A percentile compares a stretch with the other conserved stretches of the same genome.
Conservation (phyloP, 2,888 invertebrate genomes). For the Plebejus argus region DNA sequence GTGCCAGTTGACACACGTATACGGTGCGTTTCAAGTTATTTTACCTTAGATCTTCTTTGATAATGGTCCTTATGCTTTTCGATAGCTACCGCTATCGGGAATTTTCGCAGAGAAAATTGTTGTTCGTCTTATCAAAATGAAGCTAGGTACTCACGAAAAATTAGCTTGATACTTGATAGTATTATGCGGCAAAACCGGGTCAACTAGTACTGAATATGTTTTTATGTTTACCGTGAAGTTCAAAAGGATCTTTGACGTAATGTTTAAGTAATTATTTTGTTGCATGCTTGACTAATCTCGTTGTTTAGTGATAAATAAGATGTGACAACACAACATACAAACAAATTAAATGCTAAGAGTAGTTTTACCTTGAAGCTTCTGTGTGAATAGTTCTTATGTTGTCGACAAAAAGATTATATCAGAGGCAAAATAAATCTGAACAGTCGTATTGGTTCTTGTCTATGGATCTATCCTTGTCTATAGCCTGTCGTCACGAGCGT, state of each 20-base stretch:
- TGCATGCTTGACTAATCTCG: constrained; percentile 17
- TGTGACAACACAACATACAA: background rate
- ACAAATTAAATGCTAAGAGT: too few species aligned
- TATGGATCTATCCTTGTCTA: background rate
- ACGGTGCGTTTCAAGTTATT: background rate
- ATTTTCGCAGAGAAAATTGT: too few species aligned
- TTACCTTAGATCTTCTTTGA: background rate
- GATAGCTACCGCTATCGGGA: too few species aligned
- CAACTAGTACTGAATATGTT: background rate
- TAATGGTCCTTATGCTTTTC: background rate
- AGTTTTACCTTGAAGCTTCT: background rate
- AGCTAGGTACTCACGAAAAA: too few species aligned
- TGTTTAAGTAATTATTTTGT: background rate
- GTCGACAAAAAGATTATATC: background rate
- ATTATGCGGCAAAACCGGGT: too few species aligned
- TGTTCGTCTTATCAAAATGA: too few species aligned
- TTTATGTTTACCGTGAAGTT: background rate
- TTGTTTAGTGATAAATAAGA: background rate
- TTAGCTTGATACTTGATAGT: too few species aligned
- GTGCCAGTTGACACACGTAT: too few species aligned
- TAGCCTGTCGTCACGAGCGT: constrained; percentile 14
- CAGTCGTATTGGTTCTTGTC: background rate
- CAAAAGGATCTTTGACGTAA: background rate
- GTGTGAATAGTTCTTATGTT: background rate
- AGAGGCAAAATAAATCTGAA: background rate